Percentiles rank a stretch among this genome's conserved stretches.
These are phyloP conservation scores for Sycophila sp. DNA, from an alignment of 1,140 invertebrate species.

Conservation along the genomic window DNA sequence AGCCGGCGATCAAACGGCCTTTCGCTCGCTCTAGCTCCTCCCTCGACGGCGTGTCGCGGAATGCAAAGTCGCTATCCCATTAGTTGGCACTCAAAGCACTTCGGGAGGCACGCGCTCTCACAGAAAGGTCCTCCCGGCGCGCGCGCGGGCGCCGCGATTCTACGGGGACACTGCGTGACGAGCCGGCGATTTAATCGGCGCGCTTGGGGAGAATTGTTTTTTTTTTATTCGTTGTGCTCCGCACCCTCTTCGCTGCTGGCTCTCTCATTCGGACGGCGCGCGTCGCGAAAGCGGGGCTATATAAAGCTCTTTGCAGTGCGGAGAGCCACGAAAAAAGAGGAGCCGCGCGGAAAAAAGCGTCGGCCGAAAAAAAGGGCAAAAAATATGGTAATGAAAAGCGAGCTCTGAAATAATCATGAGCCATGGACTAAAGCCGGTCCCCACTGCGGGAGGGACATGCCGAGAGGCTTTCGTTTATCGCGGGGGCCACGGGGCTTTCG, in stretches of 20 bases:
- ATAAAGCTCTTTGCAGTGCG: conserved; percentile 12
- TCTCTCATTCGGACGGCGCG: background rate
- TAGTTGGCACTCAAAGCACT: conserved; percentile 31
- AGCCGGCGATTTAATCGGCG: conserved; percentile 21
- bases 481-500: background rate
- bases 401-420: conserved; percentile 36
- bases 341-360: background rate
- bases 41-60: background rate
- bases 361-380: background rate
- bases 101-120: background rate
- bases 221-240: background rate
- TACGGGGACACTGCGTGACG: background rate
- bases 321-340: background rate
- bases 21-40: background rate
- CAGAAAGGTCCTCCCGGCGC: background rate
- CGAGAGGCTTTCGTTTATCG: conserved; percentile 30
- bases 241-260: background rate
- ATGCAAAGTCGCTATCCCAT: conserved; percentile 33
- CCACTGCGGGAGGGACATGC: too few relatives aligned
- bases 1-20: conserved; percentile 8
- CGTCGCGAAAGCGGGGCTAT: background rate
- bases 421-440: conserved; percentile 7
- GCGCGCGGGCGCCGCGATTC: background rate
- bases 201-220: conserved; percentile 3
- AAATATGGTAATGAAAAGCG: conserved; percentile 30